Percentiles rank a stretch among this genome's conserved stretches.
These are phyloP conservation scores for Calephelis virginiensis DNA, from an alignment of 1,140 invertebrate species.

Conservation along the genomic window DNA sequence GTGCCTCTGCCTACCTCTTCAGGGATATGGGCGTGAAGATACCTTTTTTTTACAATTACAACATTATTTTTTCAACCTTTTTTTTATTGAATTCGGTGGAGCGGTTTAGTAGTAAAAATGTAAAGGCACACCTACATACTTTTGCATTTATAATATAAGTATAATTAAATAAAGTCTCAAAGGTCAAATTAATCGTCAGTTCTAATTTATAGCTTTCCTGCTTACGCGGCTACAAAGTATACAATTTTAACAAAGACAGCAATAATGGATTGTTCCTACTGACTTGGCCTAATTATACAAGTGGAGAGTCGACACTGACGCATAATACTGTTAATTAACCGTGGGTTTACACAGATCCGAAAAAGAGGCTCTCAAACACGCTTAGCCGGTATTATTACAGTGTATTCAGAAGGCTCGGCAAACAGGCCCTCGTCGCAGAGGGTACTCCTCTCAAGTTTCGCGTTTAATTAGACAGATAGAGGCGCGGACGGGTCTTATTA, in stretches of 20 bases:
- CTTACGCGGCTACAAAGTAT: conserved; percentile 1
- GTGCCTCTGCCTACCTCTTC: too few relatives aligned
- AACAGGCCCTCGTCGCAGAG: conserved; percentile 69
- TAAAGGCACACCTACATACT: too few relatives aligned
- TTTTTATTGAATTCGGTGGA: too few relatives aligned
- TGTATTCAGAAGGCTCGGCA: conserved; percentile 73
- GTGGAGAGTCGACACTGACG: conserved; percentile 70
- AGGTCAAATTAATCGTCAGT: too few relatives aligned
- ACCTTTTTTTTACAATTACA: too few relatives aligned
- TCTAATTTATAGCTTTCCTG: too few relatives aligned
- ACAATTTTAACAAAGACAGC: conserved; percentile 32
- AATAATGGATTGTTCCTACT: conserved; percentile 70
- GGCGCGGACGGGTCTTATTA: conserved; percentile 75
- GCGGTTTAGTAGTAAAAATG: too few relatives aligned
- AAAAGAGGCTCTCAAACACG: conserved; percentile 76
- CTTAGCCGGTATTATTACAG: conserved; percentile 77
- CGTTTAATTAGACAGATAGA: conserved; percentile 78
- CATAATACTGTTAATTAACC: conserved; percentile 77
- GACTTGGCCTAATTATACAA: conserved; percentile 77
- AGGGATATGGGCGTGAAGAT: too few relatives aligned
- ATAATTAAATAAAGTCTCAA: too few relatives aligned
- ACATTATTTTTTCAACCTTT: too few relatives aligned
- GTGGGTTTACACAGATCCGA: conserved; percentile 74
- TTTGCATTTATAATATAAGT: too few relatives aligned
- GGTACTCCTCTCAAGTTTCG: conserved; percentile 76